phyloP scores from a whole-genome alignment of 2,113 vertebrate genomes.

The Carettochelys insculpta region DNA sequence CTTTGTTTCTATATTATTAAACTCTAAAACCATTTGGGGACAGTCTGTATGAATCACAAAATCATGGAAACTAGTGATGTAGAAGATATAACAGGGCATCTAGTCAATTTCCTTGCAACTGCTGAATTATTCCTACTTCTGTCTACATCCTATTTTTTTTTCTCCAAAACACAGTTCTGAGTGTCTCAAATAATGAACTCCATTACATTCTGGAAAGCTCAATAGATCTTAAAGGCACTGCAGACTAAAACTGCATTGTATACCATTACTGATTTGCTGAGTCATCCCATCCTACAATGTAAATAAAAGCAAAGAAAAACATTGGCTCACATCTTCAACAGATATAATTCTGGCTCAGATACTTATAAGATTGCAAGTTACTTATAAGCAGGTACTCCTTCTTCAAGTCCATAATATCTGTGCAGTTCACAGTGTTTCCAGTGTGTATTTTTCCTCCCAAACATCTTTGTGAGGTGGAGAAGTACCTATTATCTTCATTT shows the following conservation, averaged over 20 bases:
- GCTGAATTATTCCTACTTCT: background rate
- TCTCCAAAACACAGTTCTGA: too few relatives aligned
- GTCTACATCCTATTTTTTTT: too few relatives aligned
- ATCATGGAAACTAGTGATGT: background rate
- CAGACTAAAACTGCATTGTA: background rate
- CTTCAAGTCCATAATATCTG: background rate
- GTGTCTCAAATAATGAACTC: too few relatives aligned
- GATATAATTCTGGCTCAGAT: background rate
- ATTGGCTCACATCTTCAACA: background rate
- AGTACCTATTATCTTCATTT: background rate
- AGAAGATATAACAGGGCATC: background rate
- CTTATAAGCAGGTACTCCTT: background rate
- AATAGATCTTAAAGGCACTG: too few relatives aligned
- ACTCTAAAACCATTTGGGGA: background rate
- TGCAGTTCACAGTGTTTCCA: background rate
- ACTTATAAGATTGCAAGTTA: too few relatives aligned
- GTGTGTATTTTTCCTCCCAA: background rate
- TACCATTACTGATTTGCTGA: background rate
- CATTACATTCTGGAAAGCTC: too few relatives aligned
- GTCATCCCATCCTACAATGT: background rate
- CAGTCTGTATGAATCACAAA: background rate
- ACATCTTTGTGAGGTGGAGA: background rate
- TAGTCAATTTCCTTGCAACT: background rate
- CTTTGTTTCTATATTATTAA: background rate
- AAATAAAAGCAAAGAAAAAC: background rate